These are phyloP conservation scores for Formica selysi DNA, from an alignment of 1,140 invertebrate genomes.

Conservation along the genomic window DNA sequence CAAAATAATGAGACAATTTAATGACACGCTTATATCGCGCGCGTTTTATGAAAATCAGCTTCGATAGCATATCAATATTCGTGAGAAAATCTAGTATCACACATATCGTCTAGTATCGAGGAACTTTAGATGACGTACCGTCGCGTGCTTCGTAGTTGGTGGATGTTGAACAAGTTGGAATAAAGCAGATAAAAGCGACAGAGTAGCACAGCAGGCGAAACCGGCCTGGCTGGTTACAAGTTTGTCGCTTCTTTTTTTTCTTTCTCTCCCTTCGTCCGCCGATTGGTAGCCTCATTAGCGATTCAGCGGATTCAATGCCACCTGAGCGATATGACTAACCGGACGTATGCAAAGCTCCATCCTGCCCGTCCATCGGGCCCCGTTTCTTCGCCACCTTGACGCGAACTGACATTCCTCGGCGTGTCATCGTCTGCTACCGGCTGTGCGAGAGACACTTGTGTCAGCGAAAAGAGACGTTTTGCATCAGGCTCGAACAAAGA, in stretches of 20 bases:
- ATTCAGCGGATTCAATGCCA: constrained; percentile 71
- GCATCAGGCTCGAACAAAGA: constrained; percentile 14
- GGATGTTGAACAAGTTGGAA: constrained; percentile 43
- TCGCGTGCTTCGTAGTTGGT: constrained; percentile 32
- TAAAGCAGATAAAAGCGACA: constrained; percentile 18
- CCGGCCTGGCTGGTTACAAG: constrained; percentile 70
- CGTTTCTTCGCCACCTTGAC: constrained; percentile 51
- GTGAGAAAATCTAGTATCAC: constrained; percentile 43
- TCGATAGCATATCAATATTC: constrained; percentile 17
- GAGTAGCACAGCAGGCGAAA: constrained; percentile 44
- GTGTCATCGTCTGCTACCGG: constrained; percentile 55
- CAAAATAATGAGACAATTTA: constrained; percentile 11
- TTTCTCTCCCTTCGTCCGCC: constrained; percentile 39
- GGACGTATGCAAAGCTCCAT: constrained; percentile 66
- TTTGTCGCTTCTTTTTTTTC: constrained; percentile 25
- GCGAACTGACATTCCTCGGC: constrained; percentile 55
- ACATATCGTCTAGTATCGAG: neutral
- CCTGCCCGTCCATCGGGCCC: constrained; percentile 26
- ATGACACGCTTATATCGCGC: constrained; percentile 2
- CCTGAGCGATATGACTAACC: constrained; percentile 72
- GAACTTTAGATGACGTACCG: constrained; percentile 44
- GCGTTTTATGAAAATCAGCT: constrained; percentile 47
- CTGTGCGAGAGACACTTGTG: constrained; percentile 32
- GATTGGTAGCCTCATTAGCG: constrained; percentile 74
- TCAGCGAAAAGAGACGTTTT: constrained; percentile 23